Percentiles rank a stretch among this genome's conserved stretches.
Evolutionary conservation across 1,140 invertebrate genomes (phyloP).

Genomic region (Nixonia krombeini): DNA sequence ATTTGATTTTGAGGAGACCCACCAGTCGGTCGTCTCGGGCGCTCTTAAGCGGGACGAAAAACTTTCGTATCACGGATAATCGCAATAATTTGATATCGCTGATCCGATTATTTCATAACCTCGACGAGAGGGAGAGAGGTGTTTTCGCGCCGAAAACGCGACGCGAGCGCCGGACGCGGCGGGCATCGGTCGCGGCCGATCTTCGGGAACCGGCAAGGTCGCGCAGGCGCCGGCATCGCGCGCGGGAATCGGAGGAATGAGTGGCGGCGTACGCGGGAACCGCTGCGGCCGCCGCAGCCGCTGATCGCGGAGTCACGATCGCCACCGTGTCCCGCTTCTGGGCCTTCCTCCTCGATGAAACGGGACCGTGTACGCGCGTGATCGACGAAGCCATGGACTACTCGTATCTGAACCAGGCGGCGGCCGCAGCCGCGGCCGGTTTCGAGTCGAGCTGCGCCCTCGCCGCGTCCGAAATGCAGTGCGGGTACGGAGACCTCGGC

Average conservation of each 20-base stretch:
- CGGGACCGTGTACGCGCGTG: conserved; percentile 43
- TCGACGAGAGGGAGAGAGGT: conserved; percentile 25
- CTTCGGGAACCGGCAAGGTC: not conserved
- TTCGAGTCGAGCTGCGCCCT: conserved; percentile 77
- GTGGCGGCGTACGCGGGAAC: not conserved
- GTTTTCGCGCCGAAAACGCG: conserved; percentile 7
- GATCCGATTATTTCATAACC: conserved; percentile 72
- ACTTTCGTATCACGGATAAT: conserved; percentile 65
- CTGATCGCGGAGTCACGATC: not conserved
- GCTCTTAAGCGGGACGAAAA: conserved; percentile 69
- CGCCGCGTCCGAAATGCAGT: conserved; percentile 78
- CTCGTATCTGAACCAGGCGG: conserved; percentile 80
- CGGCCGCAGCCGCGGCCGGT: conserved; percentile 73
- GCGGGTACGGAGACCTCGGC: conserved; percentile 86
- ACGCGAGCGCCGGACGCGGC: not conserved
- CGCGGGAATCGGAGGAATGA: not conserved
- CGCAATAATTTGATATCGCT: conserved; percentile 76
- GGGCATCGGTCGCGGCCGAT: not conserved
- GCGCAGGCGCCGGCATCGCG: not conserved
- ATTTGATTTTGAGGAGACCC: conserved; percentile 79
- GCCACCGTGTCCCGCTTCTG: conserved; percentile 8
- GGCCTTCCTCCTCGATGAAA: conserved; percentile 38
- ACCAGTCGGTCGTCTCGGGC: conserved; percentile 73
- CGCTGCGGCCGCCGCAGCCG: not conserved
- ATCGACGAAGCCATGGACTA: conserved; percentile 75